A percentile compares a stretch with the other conserved stretches of the same genome.
Evolutionary conservation across 2,113 vertebrate genomes (phyloP).

Genomic region (Phaethornis superciliosus): DNA sequence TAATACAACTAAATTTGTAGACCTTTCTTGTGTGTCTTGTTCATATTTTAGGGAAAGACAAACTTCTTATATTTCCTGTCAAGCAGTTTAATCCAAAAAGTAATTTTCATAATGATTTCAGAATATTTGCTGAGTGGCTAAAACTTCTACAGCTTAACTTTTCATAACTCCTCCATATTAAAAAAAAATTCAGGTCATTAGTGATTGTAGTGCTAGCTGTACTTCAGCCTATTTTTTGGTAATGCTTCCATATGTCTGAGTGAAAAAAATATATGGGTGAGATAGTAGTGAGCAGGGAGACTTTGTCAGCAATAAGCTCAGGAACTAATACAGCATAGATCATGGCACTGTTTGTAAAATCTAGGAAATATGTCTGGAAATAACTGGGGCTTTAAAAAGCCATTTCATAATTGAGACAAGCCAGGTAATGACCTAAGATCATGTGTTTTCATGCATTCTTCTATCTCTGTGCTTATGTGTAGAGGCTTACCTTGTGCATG

Average conservation of each 20-base stretch:
- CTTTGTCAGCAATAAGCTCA: not conserved
- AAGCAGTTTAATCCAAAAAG: not conserved
- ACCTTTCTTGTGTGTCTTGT: not conserved
- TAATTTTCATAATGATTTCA: not conserved
- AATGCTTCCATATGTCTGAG: not conserved
- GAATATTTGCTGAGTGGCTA: not conserved
- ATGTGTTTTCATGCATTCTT: not conserved
- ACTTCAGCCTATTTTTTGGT: not conserved
- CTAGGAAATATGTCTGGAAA: not conserved
- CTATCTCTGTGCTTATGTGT: accelerated
- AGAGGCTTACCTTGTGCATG: not conserved
- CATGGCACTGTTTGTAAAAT: not conserved
- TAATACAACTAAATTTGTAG: not conserved
- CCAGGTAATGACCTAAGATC: not conserved
- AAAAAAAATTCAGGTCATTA: not conserved
- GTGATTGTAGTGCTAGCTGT: not conserved
- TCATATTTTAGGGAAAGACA: not conserved
- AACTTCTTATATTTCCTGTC: not conserved
- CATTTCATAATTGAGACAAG: not conserved
- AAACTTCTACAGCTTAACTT: not conserved
- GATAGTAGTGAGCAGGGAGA: not conserved
- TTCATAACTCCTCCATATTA: not conserved
- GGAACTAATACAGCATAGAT: not conserved
- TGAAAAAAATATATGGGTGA: not conserved
- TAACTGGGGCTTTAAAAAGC: not conserved